Conservation (phyloP, 1,140 invertebrate species). For the Melipona quadrifasciata region DNA sequence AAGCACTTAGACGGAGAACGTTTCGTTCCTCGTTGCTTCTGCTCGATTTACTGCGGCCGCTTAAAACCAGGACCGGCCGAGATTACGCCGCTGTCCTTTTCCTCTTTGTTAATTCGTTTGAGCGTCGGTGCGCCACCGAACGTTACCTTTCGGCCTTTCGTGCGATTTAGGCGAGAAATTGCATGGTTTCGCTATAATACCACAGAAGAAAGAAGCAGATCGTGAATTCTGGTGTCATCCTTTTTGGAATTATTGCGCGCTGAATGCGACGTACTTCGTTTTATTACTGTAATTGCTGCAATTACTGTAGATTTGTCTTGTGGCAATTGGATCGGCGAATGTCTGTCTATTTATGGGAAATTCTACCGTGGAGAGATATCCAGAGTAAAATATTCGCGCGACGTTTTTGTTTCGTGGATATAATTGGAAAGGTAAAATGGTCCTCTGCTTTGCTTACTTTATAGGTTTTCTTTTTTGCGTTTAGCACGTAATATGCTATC, state of each 20-base stretch:
- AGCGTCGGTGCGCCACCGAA: slow-evolving; percentile 40
- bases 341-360: not conserved
- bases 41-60: slow-evolving; percentile 24
- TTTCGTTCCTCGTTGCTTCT: slow-evolving; percentile 22
- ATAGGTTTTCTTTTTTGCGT: no score
- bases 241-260: not conserved
- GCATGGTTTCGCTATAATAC: not conserved
- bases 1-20: slow-evolving; percentile 1
- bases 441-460: no score
- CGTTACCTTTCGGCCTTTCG: slow-evolving; percentile 2
- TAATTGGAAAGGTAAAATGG: no score
- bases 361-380: not conserved
- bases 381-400: no score
- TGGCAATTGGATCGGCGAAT: not conserved
- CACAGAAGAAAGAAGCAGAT: not conserved
- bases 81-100: slow-evolving; percentile 35
- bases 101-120: slow-evolving; percentile 44
- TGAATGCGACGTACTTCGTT: not conserved
- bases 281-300: not conserved
- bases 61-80: not conserved
- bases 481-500: no score
- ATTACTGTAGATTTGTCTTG: no score
- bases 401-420: no score
- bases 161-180: slow-evolving; percentile 39
- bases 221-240: not conserved